phyloP scores from a whole-genome alignment of 2,797 vertebrate genomes.

The Lithobates sylvaticus region DNA sequence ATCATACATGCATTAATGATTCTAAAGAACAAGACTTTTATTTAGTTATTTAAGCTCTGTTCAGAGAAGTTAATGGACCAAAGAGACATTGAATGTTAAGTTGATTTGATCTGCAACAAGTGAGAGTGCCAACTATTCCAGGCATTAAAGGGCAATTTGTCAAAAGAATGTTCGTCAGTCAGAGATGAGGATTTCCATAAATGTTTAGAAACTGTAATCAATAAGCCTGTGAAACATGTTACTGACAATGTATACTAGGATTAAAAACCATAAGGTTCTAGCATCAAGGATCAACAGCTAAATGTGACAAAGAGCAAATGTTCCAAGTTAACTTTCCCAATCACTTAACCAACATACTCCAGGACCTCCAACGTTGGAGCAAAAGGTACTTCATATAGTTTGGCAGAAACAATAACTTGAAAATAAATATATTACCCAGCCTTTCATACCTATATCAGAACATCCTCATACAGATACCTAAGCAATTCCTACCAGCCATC shows the following conservation, averaged over 20 bases:
- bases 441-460: too few species aligned
- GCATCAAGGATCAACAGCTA: constrained; percentile 1
- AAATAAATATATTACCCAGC: too few species aligned
- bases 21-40: constrained; percentile 5
- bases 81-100: constrained; percentile 21
- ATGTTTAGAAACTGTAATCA: constrained; percentile 9
- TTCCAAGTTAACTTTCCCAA: too few species aligned
- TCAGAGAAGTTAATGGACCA: constrained; percentile 1
- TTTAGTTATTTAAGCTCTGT: not conserved
- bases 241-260: constrained; percentile 2
- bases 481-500: too few species aligned
- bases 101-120: constrained; percentile 9
- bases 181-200: constrained; percentile 7
- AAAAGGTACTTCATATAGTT: too few species aligned
- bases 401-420: too few species aligned
- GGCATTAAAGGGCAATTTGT: constrained; percentile 30
- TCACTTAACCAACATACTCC: too few species aligned
- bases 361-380: too few species aligned
- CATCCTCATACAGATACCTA: too few species aligned
- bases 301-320: not conserved
- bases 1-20: constrained; percentile 12
- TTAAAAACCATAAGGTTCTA: constrained; percentile 5
- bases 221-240: constrained; percentile 5
- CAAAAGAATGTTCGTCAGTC: constrained; percentile 1
- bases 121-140: constrained; percentile 7